Evolutionary conservation across 2,113 vertebrate genomes (phyloP), one percentile per base, ranked within the genome.

Genomic region (Nestor notabilis): DNA sequence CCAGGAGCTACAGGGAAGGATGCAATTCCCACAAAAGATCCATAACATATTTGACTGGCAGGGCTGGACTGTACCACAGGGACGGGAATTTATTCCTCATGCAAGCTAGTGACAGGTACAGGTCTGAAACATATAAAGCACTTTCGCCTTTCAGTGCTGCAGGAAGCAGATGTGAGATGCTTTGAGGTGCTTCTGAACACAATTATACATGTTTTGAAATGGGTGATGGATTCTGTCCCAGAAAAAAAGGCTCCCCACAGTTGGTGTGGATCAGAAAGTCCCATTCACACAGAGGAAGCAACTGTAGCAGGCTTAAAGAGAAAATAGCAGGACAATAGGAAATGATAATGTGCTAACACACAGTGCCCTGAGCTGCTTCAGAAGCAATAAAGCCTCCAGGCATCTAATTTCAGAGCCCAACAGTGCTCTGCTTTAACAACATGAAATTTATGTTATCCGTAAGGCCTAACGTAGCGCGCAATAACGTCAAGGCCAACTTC

Each of bases 11-110:
- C 28, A 94, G 60, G 58, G 79, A 68, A 76, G 74, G 92, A 61
- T 53, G 86, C 83, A 83, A 93, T 52, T 72, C 88, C 83, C 87
- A 87, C 80, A 25, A 15, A 80, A 94, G 76, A 92, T 92, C 95
- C 66, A 1, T 15, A 60, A 90, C 21, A 5, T 4, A 13, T 85
- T 46, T n/a, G 60, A 41, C 50, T 91, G 61, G 81, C 60, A 80
- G 71, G 72, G 77, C 89, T 58, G 81, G 78, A 69, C 84, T 46
- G 5, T 27, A 55, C 74, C 69, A 43, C 13, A 1, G 65, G 82
- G 87, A 87, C 20, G 49, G 82, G 74, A 72, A 87, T 94, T 91
- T 68, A 84, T 71, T 85, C 74, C 90, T 71, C 31, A 12, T 3
- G 69, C 70, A 17, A 82, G 77, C 69, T 29, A 74, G 43, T 87